Conservation (phyloP, 2,113 vertebrate species). For the Grantiella picta region DNA sequence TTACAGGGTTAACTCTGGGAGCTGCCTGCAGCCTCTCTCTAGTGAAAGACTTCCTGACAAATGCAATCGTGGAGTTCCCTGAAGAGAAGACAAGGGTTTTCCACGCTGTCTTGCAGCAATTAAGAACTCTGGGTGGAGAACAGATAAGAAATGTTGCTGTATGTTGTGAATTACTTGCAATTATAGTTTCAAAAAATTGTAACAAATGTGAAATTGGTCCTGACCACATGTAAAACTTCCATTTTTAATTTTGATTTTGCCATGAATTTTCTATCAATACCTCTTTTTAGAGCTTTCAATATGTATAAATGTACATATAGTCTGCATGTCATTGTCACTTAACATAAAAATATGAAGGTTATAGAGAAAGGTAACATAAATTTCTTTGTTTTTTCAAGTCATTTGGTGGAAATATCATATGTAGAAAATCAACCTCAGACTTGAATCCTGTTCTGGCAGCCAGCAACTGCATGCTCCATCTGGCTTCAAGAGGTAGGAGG, state of each 20-base stretch:
- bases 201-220: not conserved
- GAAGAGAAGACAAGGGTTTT: conserved; percentile 70
- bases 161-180: not conserved
- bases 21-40: conserved; percentile 77
- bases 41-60: conserved; percentile 65
- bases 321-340: not conserved
- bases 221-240: not conserved
- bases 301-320: not conserved
- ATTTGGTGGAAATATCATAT: conserved; percentile 86
- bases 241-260: not conserved
- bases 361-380: not conserved
- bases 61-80: conserved; percentile 42
- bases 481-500: conserved; percentile 76
- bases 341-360: not conserved
- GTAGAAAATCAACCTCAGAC: conserved; percentile 85
- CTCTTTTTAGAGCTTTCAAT: not conserved
- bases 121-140: conserved; percentile 74
- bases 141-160: conserved; percentile 81
- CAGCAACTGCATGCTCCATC: conserved; percentile 75
- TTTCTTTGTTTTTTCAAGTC: conserved; percentile 70
- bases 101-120: conserved; percentile 72
- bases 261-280: not conserved
- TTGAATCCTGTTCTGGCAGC: conserved; percentile 87
- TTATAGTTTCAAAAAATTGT: not conserved
- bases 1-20: conserved; percentile 76